Percentiles rank a stretch among this genome's conserved stretches.
These are phyloP conservation scores for Triplophysa dalaica DNA, from an alignment of 2,113 vertebrate genomes.

Conservation along the genomic window DNA sequence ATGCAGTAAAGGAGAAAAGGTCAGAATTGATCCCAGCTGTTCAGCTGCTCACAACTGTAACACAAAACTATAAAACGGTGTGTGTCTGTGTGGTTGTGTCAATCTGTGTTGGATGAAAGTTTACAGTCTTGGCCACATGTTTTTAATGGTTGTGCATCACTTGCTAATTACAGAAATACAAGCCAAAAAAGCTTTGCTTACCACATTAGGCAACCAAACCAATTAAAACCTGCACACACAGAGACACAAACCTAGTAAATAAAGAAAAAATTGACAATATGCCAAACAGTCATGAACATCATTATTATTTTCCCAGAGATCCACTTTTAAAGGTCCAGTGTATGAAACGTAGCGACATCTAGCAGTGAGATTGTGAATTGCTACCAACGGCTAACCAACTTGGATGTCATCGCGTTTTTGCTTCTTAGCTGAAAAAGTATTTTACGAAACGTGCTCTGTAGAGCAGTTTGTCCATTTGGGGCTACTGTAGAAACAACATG, in stretches of 20 bases:
- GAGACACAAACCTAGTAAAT: too few species aligned
- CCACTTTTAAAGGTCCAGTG: too few species aligned
- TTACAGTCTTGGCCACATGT: constrained; percentile 28
- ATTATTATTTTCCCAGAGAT: too few species aligned
- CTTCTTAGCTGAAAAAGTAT: too few species aligned
- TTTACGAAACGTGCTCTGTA: too few species aligned
- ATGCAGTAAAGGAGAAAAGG: constrained; percentile 34
- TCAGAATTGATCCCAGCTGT: constrained; percentile 33
- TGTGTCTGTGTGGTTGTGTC: constrained; percentile 6
- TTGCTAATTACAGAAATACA: constrained; percentile 31
- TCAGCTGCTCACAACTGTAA: background rate
- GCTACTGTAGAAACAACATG: too few species aligned
- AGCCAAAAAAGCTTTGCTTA: constrained; percentile 13
- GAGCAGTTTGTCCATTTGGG: too few species aligned
- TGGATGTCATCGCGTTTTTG: too few species aligned
- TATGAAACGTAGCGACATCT: too few species aligned
- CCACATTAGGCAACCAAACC: background rate
- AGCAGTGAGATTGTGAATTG: too few species aligned
- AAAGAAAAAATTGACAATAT: background rate
- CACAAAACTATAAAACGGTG: constrained; percentile 17
- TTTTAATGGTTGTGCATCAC: constrained; percentile 32
- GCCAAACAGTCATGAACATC: background rate
- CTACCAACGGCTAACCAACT: too few species aligned
- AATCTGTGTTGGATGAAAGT: constrained; percentile 5
- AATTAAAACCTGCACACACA: too few species aligned